A percentile compares a stretch with the other conserved stretches of the same genome.
These are phyloP conservation scores for Gallinago solitaria DNA, from an alignment of 2,797 vertebrate species.

Conservation along the genomic window DNA sequence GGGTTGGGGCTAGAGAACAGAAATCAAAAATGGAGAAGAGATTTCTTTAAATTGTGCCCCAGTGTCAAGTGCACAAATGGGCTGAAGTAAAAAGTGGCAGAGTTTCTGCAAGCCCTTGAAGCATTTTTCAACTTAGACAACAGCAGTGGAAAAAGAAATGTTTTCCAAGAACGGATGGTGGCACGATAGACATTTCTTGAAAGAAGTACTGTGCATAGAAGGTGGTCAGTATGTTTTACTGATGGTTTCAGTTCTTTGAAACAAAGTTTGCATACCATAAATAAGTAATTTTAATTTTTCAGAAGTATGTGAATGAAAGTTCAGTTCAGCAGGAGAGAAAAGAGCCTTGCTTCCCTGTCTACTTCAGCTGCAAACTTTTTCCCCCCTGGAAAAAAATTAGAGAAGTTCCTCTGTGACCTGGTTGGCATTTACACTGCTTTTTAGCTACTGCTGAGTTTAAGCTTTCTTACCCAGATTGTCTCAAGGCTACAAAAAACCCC, in stretches of 20 bases:
- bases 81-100: not conserved
- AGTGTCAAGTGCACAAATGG: not conserved
- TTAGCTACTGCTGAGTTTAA: not conserved
- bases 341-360: not conserved
- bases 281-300: not conserved
- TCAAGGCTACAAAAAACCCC: not conserved
- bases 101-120: conserved; percentile 58
- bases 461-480: conserved; percentile 9
- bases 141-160: not conserved
- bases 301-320: not conserved
- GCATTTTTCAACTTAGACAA: not conserved
- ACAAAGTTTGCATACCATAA: not conserved
- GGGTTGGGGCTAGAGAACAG: not conserved
- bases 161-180: not conserved
- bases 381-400: not conserved
- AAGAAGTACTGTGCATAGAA: conserved; percentile 15
- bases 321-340: not conserved
- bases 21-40: not conserved
- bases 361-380: not conserved
- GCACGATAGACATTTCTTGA: not conserved
- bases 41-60: not conserved
- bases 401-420: not conserved
- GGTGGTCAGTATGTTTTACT: not conserved
- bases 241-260: not conserved
- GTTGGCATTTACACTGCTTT: not conserved